Conservation (phyloP, 2,888 invertebrate species). For the Stenoptilia bipunctidactyla region DNA sequence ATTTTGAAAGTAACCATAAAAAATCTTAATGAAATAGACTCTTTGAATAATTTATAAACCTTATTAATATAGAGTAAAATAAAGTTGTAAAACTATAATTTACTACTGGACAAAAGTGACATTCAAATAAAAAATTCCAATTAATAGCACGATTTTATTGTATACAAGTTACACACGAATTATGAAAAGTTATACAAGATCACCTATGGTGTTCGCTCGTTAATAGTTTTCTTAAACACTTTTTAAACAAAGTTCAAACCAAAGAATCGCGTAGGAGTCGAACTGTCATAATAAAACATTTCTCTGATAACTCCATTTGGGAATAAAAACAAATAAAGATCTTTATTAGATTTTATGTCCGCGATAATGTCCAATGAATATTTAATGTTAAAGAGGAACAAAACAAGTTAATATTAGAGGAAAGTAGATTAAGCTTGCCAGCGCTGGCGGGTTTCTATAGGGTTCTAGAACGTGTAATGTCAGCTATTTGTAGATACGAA, state of each 20-base stretch:
- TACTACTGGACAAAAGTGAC: neutral
- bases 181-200: no score
- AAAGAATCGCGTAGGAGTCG: neutral
- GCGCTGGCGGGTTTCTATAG: no score
- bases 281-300: slow-evolving; percentile 35
- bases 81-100: slow-evolving; percentile 1
- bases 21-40: no score
- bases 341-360: slow-evolving; percentile 9
- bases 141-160: no score
- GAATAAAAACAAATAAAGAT: slow-evolving; percentile 20
- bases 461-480: no score
- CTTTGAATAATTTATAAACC: neutral
- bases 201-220: neutral
- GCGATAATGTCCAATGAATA: slow-evolving; percentile 18
- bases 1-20: no score
- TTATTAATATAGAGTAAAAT: neutral
- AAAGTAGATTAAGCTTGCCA: no score
- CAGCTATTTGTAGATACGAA: no score
- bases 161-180: no score
- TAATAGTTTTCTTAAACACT: neutral
- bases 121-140: neutral
- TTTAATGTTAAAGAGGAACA: slow-evolving; percentile 9
- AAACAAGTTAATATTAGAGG: no score
- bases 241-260: neutral
- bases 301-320: slow-evolving; percentile 31